Evolutionary conservation across 2,113 vertebrate species (phyloP).

Genomic region (Cynoglossus semilaevis): DNA sequence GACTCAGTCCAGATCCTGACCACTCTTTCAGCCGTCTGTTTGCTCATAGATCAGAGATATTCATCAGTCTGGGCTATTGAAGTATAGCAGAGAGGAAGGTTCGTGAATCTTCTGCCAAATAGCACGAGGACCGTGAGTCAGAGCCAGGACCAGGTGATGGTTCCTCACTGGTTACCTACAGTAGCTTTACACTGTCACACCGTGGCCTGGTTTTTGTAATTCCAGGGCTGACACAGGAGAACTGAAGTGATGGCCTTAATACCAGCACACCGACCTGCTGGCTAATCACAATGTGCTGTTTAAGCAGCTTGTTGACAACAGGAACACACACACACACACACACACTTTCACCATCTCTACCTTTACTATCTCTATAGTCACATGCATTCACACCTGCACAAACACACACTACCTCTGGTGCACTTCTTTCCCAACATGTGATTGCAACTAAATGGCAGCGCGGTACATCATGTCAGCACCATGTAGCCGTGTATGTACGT

Average conservation of each 20-base stretch:
- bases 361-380: background rate
- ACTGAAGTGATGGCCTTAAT: slow-evolving; percentile 55
- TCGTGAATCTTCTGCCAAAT: slow-evolving; percentile 63
- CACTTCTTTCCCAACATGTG: slow-evolving; percentile 2
- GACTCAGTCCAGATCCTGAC: slow-evolving; percentile 32
- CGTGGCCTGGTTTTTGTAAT: slow-evolving; percentile 52
- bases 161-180: slow-evolving; percentile 20
- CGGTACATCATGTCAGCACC: slow-evolving; percentile 5
- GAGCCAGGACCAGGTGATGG: slow-evolving; percentile 24
- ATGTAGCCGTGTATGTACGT: background rate
- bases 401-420: background rate
- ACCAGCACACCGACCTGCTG: slow-evolving; percentile 44
- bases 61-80: slow-evolving; percentile 68
- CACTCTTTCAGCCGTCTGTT: slow-evolving; percentile 58
- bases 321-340: slow-evolving; percentile 19
- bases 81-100: slow-evolving; percentile 41
- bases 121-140: slow-evolving; percentile 56
- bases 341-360: slow-evolving; percentile 7
- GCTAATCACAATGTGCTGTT: slow-evolving; percentile 60
- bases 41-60: slow-evolving; percentile 74
- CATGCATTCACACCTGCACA: background rate
- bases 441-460: slow-evolving; percentile 9
- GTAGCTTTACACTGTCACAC: slow-evolving; percentile 41
- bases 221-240: slow-evolving; percentile 58
- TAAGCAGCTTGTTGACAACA: slow-evolving; percentile 41